Base-by-base conservation (phyloP, 2,113 vertebrate genomes). In the Stegostoma tigrinum region DNA sequence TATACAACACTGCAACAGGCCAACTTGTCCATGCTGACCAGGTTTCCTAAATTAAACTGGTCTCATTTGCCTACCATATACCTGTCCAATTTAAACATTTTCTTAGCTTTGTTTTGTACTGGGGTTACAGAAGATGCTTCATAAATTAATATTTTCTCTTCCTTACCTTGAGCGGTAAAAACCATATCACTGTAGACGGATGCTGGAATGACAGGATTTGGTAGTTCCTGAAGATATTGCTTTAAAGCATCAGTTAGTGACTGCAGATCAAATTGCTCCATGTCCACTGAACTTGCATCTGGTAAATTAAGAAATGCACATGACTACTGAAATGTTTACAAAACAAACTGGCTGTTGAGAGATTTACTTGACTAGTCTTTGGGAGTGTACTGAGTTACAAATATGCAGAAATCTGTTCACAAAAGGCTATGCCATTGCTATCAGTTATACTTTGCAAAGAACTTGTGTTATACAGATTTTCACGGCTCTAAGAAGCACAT, bases 211-310 rank as follows among this genome's bases (percentile, higher is more conserved):
- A 99, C 97, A n/a, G 99, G 98, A 97, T 98, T 98, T n/a, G 99
- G 99, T 55, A 99, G 97, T 96, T 99, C 99, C 97, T 98, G 96
- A 96, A 99, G 98, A 98, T 98, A 99, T 96, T 98, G 97, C 96
- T 98, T 98, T 95, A 99, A 97, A 96, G 98, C 97, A 0, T 99
- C 99, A 86, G 98, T 98, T 97, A 99, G 97, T 90, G 97, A 96
- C 0, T 98, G 97, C 27, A 99, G 97, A 87, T 99, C 99, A 14
- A 98, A 96, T 96, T 98, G 97, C 89, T 99, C 99, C 96, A 99
- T 97, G 96, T 99, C 99, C 96, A 98, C 38, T 0, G 97, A 97
- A 42, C 98, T 96, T 3, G 97, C 96, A 96, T 99, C 99, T 99
- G 96, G 89, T 27, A 72, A 72, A 38, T 90, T 64, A n/a, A 93